A percentile compares a stretch with the other conserved stretches of the same genome.
These are phyloP conservation scores for Bradynema listronoti DNA, from an alignment of 1,140 invertebrate species.

Conservation along the genomic window DNA sequence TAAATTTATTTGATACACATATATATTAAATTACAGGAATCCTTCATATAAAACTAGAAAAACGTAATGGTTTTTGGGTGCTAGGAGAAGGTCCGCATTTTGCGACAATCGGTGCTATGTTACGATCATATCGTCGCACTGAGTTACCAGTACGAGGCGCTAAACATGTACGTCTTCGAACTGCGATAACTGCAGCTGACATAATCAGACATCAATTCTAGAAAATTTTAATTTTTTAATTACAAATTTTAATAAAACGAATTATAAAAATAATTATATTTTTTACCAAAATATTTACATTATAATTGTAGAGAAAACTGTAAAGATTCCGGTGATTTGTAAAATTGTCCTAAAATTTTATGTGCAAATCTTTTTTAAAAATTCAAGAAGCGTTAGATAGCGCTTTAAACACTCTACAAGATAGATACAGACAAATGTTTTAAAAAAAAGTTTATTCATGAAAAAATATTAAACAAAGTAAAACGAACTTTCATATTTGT, in stretches of 20 bases:
- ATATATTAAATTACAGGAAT: conserved; percentile 16
- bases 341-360: no score
- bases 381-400: no score
- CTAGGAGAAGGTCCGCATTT: conserved; percentile 28
- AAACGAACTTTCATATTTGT: no score
- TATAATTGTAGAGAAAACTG: background rate
- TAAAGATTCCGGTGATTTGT: no score
- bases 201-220: conserved; percentile 1
- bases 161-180: conserved; percentile 20
- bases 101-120: conserved; percentile 9
- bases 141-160: conserved; percentile 25
- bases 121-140: conserved; percentile 13
- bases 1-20: background rate
- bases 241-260: background rate
- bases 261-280: conserved; percentile 3
- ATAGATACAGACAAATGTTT: no score
- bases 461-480: no score
- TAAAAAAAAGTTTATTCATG: no score
- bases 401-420: no score
- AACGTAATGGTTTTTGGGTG: conserved; percentile 12
- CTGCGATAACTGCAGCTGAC: conserved; percentile 10
- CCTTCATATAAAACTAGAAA: conserved; percentile 28
- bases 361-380: no score
- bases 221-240: background rate
- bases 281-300: background rate